phyloP scores from a whole-genome alignment of 2,888 invertebrate genomes.

The Drosophila robusta region DNA sequence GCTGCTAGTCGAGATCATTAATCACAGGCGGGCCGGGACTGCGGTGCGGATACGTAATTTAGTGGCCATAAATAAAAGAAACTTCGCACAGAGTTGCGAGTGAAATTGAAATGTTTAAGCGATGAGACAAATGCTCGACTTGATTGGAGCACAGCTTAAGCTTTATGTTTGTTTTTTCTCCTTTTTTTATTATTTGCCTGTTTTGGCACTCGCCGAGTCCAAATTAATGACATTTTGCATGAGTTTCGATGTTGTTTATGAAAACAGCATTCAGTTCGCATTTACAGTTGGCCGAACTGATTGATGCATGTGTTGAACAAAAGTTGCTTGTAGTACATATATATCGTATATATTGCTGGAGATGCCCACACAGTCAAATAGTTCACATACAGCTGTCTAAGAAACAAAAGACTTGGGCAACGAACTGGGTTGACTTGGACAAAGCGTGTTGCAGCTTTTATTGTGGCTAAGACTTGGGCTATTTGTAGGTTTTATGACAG shows the following conservation, averaged over 20 bases:
- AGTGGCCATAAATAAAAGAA: slow-evolving; percentile 79
- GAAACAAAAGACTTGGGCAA: slow-evolving; percentile 73
- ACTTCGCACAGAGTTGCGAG: slow-evolving; percentile 58
- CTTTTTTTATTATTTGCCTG: slow-evolving; percentile 26
- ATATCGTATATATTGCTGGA: slow-evolving; percentile 2
- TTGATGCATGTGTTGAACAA: slow-evolving; percentile 51
- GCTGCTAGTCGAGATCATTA: slow-evolving; percentile 68
- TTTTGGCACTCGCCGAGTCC: slow-evolving; percentile 53
- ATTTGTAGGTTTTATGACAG: slow-evolving; percentile 56
- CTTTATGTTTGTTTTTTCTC: slow-evolving; percentile 1
- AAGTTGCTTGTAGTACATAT: slow-evolving; percentile 35
- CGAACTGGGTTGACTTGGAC: slow-evolving; percentile 51
- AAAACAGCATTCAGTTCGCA: slow-evolving; percentile 76
- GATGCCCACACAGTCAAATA: slow-evolving; percentile 26
- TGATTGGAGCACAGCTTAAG: slow-evolving; percentile 64
- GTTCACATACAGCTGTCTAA: slow-evolving; percentile 35
- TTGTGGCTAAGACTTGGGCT: slow-evolving; percentile 11
- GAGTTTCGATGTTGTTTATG: slow-evolving; percentile 76
- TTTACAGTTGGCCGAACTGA: slow-evolving; percentile 64
- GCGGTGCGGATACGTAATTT: slow-evolving; percentile 74
- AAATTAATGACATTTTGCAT: slow-evolving; percentile 76
- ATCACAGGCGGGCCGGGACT: slow-evolving; percentile 60
- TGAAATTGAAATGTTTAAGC: slow-evolving; percentile 80
- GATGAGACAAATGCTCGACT: slow-evolving; percentile 79
- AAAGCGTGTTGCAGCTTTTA: slow-evolving; percentile 17